Conservation (phyloP, 2,888 invertebrate genomes). For the Eupeodes luniger region DNA sequence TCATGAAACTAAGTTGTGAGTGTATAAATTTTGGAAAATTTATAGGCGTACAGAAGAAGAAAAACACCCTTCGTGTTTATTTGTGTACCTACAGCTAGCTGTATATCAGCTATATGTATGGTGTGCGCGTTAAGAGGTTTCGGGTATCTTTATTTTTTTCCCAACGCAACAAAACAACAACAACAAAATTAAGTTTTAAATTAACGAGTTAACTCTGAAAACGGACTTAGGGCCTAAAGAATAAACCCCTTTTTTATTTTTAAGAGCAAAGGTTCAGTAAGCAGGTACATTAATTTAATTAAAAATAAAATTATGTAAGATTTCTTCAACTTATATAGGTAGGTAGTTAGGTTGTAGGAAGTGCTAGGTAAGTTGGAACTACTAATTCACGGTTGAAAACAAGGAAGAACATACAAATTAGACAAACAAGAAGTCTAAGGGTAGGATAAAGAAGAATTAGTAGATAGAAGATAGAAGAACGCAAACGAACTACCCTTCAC, state of each 20-base stretch:
- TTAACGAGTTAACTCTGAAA: constrained; percentile 21
- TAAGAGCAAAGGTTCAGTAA: constrained; percentile 50
- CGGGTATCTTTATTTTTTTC: not conserved
- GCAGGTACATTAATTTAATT: constrained; percentile 68
- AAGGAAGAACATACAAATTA: constrained; percentile 39
- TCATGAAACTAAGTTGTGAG: not conserved
- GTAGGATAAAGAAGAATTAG: not conserved
- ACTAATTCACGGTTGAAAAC: constrained; percentile 26
- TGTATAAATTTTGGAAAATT: constrained; percentile 52
- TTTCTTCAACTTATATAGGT: not conserved
- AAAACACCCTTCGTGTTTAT: constrained; percentile 21
- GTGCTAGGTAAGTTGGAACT: too few relatives aligned
- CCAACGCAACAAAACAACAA: not conserved
- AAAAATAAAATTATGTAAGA: constrained; percentile 64
- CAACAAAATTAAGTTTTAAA: not conserved
- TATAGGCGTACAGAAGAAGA: constrained; percentile 54
- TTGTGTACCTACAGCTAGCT: not conserved
- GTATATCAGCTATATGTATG: not conserved
- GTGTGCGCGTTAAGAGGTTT: not conserved
- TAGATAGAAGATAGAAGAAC: not conserved
- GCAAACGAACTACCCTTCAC: constrained; percentile 55
- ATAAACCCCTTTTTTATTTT: constrained; percentile 49
- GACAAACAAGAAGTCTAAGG: constrained; percentile 20
- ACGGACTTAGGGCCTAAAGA: not conserved
- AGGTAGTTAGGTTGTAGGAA: too few relatives aligned